These are phyloP conservation scores for Timema podura DNA, from an alignment of 2,888 invertebrate species.

Conservation along the genomic window DNA sequence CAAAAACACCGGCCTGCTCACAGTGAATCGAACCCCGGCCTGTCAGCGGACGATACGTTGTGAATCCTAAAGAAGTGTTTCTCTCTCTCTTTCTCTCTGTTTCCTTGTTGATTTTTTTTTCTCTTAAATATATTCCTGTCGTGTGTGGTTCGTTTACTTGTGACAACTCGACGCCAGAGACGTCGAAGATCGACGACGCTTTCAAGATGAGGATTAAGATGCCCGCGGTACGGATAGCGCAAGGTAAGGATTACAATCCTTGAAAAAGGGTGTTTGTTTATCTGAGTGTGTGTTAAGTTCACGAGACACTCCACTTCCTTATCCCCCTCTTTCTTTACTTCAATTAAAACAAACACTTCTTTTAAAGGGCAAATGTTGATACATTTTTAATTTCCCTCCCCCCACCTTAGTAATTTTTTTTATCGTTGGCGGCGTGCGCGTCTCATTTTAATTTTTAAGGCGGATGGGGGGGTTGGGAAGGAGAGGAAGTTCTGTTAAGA, in stretches of 20 bases:
- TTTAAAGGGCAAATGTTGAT: slow-evolving; percentile 17
- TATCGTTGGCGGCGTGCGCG: slow-evolving; percentile 24
- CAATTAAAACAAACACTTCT: slow-evolving; percentile 22
- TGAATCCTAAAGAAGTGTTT: too few species aligned
- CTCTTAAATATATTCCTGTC: too few species aligned
- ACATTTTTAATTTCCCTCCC: slow-evolving; percentile 26
- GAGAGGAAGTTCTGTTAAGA: slow-evolving; percentile 28
- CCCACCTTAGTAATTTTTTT: slow-evolving; percentile 18
- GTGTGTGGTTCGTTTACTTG: too few species aligned
- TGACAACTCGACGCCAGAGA: too few species aligned
- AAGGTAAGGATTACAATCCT: slow-evolving; percentile 63
- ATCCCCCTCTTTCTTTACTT: slow-evolving; percentile 21
- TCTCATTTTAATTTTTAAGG: slow-evolving; percentile 20
- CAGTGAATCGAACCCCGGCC: too few species aligned
- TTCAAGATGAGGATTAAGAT: slow-evolving; percentile 95
- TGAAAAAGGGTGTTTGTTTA: slow-evolving; percentile 26
- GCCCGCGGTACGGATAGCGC: slow-evolving; percentile 95
- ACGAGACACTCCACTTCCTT: neutral
- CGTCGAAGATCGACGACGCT: neutral
- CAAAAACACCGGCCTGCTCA: neutral
- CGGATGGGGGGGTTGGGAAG: slow-evolving; percentile 16
- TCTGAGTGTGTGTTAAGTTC: slow-evolving; percentile 29
- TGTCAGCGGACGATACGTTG: too few species aligned
- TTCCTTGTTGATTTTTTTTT: too few species aligned
- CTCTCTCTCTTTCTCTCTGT: too few species aligned